These are phyloP conservation scores for Mesoligia furuncula DNA, from an alignment of 2,888 invertebrate species.

Conservation along the genomic window DNA sequence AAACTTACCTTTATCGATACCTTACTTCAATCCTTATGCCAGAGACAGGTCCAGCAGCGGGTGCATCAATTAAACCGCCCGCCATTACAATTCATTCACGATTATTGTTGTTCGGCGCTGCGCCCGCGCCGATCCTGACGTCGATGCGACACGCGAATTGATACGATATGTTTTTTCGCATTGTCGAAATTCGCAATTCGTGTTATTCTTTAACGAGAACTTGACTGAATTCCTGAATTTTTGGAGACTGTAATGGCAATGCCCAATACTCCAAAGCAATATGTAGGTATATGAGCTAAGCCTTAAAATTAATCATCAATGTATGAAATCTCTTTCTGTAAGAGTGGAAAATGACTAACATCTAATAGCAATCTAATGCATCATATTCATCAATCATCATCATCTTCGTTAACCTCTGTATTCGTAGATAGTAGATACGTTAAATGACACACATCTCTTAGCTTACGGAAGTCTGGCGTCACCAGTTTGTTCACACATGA, in stretches of 20 bases:
- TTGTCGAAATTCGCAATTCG: constrained; percentile 51
- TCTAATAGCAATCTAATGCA: neutral
- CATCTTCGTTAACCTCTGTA: neutral
- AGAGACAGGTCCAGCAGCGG: constrained; percentile 77
- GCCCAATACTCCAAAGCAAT: neutral
- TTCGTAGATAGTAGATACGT: neutral
- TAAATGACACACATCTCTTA: neutral
- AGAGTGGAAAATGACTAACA: neutral
- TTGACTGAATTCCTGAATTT: neutral
- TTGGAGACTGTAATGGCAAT: constrained; percentile 2
- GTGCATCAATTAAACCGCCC: constrained; percentile 83
- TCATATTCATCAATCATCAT: neutral
- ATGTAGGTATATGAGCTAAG: neutral
- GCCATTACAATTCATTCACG: constrained; percentile 88
- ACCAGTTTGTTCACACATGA: neutral
- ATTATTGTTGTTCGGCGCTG: constrained; percentile 84
- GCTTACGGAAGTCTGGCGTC: neutral
- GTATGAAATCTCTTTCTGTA: neutral
- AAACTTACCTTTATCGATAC: constrained; percentile 48
- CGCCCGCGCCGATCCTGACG: constrained; percentile 76
- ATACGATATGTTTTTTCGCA: constrained; percentile 66
- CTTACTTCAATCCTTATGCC: constrained; percentile 63
- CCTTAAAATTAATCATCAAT: neutral
- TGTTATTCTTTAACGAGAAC: constrained; percentile 55
- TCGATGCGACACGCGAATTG: constrained; percentile 79